phyloP scores from a whole-genome alignment of 2,113 vertebrate genomes.

The Salminus brasiliensis region DNA sequence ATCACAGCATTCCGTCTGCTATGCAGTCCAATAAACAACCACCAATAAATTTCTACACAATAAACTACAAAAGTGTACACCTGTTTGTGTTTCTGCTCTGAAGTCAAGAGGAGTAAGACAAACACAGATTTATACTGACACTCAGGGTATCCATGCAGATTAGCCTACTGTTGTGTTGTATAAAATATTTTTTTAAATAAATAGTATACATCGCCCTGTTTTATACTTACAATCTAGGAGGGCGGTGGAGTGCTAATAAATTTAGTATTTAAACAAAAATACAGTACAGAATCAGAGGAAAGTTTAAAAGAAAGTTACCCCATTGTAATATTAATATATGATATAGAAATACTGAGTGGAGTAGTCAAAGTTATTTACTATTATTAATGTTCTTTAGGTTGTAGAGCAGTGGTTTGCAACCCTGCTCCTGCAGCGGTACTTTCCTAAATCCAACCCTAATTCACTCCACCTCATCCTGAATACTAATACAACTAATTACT shows the following conservation, averaged over 20 bases:
- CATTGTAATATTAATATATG: constrained; percentile 2
- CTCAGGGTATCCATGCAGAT: constrained; percentile 52
- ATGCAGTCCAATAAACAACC: constrained; percentile 37
- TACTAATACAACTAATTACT: no score
- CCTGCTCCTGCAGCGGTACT: no score
- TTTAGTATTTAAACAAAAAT: not conserved
- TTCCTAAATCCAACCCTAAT: no score
- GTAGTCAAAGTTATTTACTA: no score
- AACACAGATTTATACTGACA: constrained; percentile 26
- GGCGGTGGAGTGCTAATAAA: constrained; percentile 7
- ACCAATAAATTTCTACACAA: constrained; percentile 36
- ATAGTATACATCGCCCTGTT: constrained; percentile 6
- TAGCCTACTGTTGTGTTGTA: constrained; percentile 9
- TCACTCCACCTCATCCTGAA: no score
- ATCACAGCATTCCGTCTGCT: constrained; percentile 43
- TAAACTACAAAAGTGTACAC: constrained; percentile 30
- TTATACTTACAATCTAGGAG: not conserved
- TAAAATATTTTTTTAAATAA: constrained; percentile 15
- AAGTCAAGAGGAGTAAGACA: constrained; percentile 18
- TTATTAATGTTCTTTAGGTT: no score
- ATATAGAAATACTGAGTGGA: constrained; percentile 17
- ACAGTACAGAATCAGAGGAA: constrained; percentile 11
- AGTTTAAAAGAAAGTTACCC: constrained; percentile 16
- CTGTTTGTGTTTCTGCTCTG: constrained; percentile 17
- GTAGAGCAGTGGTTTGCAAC: no score